Base-by-base conservation (phyloP, 2,797 vertebrate genomes). In the Oryzias sinensis region DNA sequence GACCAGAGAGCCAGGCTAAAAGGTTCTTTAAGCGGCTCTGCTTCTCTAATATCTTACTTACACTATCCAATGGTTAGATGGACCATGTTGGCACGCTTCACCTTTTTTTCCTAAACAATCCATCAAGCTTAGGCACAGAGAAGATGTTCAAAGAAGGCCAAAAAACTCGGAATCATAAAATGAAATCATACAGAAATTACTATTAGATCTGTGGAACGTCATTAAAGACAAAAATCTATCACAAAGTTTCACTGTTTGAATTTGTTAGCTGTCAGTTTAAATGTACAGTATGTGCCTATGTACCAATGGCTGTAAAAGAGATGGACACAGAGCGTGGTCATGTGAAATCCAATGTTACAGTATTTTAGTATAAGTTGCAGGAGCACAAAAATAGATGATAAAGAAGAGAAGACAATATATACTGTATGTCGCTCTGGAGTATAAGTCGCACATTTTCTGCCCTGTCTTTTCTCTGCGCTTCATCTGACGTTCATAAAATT, bases 141-240 rank as follows among this genome's bases (percentile, higher is more conserved):
- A 68, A 54, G 68, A 66, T 63, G 53, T 56, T 72, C 48, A 53
- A 37, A 76, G 67, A 55, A 50, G 82, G 25, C 25, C 22, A 61
- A 74, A 77, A 53, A 22, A 72, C 44, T 59, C 53, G 48, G 69
- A 70, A 85, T 86, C 85, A 81, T 65, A 74, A 74, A 77, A 80
- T 65, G 54, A 68, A 80, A 85, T 72, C 73, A 69, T 53, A 44
- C 4, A 53, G 43, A 74, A 77, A 76, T 64, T 72, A 51, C 71
- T 76, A 68, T 74, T 67, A 24, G 14, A 11, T 59, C 42, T 33
- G 43, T 48, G 46, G 41, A 13, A 58, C 20, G 59, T 80, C 56
- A 2, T 55, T 6, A 43, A 65, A 64, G 1, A 5, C 15, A 50
- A 51, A 20, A 56, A 14, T 60, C 18, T 29, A 41, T 56, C 5